Conservation (phyloP, 2,888 invertebrate species). For the Alcis repandata region DNA sequence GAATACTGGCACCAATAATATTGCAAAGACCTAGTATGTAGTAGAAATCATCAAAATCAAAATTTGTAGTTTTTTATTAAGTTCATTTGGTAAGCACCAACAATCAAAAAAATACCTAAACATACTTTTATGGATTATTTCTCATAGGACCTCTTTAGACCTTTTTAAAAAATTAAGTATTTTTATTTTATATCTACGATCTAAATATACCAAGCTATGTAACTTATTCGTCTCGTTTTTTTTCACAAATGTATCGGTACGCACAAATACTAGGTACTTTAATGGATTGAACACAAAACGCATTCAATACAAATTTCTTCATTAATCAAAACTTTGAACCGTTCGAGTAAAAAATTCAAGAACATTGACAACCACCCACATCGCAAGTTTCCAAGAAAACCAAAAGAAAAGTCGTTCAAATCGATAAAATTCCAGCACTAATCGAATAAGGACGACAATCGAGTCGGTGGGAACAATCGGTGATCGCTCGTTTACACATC, state of each 20-base stretch:
- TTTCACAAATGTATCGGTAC: background rate
- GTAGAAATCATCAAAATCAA: too few species aligned
- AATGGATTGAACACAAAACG: slow-evolving; percentile 23
- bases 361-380: slow-evolving; percentile 72
- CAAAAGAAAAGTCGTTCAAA: slow-evolving; percentile 70
- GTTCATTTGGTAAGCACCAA: too few species aligned
- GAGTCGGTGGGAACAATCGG: slow-evolving; percentile 61
- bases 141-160: too few species aligned
- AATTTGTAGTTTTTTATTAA: too few species aligned
- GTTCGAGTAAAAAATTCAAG: slow-evolving; percentile 62
- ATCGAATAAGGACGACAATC: slow-evolving; percentile 74
- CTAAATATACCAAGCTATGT: too few species aligned
- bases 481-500: slow-evolving; percentile 49
- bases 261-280: background rate
- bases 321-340: slow-evolving; percentile 67
- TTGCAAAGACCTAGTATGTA: too few species aligned
- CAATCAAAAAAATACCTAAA: too few species aligned
- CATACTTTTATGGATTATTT: too few species aligned
- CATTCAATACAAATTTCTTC: slow-evolving; percentile 69
- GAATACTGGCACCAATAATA: too few species aligned
- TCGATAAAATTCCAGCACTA: slow-evolving; percentile 72
- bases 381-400: slow-evolving; percentile 68
- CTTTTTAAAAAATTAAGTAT: too few species aligned
- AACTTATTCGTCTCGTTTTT: background rate
- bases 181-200: too few species aligned